phyloP scores from a whole-genome alignment of 1,140 invertebrate species.

The Brachionus plicatilis region DNA sequence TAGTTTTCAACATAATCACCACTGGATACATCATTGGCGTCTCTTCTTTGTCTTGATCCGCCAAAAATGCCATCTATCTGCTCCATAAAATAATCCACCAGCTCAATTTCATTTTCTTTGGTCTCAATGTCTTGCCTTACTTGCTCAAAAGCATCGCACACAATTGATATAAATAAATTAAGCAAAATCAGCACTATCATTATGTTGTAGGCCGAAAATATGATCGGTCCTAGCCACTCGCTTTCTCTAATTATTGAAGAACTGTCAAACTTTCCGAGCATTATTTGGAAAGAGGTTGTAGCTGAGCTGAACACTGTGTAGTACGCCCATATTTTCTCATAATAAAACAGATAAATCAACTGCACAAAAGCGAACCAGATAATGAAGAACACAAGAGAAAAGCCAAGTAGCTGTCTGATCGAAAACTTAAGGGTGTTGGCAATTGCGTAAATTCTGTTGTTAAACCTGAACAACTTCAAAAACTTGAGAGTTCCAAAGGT shows the following conservation, averaged over 20 bases:
- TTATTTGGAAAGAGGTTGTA: conserved; percentile 6
- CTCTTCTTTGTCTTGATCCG: background rate
- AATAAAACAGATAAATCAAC: background rate
- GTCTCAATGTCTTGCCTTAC: background rate
- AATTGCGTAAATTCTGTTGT: conserved; percentile 46
- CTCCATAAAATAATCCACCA: background rate
- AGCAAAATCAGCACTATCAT: background rate
- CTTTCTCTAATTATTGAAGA: background rate
- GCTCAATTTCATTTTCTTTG: conserved; percentile 6
- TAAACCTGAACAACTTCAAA: conserved; percentile 59
- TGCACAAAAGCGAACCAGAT: conserved; percentile 10
- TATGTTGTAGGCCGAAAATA: conserved; percentile 6
- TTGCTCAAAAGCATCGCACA: conserved; percentile 20
- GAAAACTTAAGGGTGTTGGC: conserved; percentile 47
- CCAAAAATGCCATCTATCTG: background rate
- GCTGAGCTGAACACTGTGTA: background rate
- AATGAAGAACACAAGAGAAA: conserved; percentile 2
- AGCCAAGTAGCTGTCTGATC: background rate
- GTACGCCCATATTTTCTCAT: background rate
- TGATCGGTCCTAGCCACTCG: background rate
- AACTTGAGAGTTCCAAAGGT: conserved; percentile 60
- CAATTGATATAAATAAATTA: conserved; percentile 18
- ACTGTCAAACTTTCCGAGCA: conserved; percentile 18
- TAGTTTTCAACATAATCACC: background rate
- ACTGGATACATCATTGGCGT: background rate